Base-by-base conservation (phyloP, 2,888 invertebrate species). In the Magallana nippona region DNA sequence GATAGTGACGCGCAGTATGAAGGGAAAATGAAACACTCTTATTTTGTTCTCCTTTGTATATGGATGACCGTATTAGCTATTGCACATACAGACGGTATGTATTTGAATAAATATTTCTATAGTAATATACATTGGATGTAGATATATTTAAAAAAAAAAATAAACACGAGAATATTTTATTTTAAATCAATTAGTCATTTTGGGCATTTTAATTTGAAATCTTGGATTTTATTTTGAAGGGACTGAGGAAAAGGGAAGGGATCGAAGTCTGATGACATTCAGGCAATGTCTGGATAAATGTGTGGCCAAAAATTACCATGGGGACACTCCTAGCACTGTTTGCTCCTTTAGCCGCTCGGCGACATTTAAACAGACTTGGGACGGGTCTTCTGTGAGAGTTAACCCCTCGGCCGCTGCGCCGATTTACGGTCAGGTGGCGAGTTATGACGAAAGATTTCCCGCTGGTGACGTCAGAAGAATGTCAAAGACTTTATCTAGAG, bases 391-490 rank as follows among this genome's bases (percentile, higher is more conserved):
- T 15, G 27, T 27, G 11, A 71, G 5, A 71, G 71, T 71, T 13
- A 71, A 5, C 32, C 10, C 71, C 15, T 22, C 71, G 3, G 10
- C 13, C 22, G 15, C 71, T 3, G 27, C 11, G 15, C 71, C 71
- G 15, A 27, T 71, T 32, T 71, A 71, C 32, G 71, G 71, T 27
- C 71, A 71, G 27, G 1, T 3, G 19, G 22, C 71, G 32, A 22
- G 22, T 11, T 27, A 15, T 71, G 71, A 71, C 71, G 71, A 27
- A 71, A 1, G 13, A 15, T 32, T 71, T 15, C 13, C 71, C 15
- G 71, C 71, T 32, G 71, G 71, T 71, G 71, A 71, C 71, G 71
- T 71, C 71, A 71, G 71, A 27, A 71, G 32, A 71, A 27, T 10
- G 71, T 71, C 71, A 11, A 71, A 22, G 22, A 22, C 22, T 71